Conservation (phyloP, 92 coral and sea anemone genomes). For the Palythoa grandiflora region DNA sequence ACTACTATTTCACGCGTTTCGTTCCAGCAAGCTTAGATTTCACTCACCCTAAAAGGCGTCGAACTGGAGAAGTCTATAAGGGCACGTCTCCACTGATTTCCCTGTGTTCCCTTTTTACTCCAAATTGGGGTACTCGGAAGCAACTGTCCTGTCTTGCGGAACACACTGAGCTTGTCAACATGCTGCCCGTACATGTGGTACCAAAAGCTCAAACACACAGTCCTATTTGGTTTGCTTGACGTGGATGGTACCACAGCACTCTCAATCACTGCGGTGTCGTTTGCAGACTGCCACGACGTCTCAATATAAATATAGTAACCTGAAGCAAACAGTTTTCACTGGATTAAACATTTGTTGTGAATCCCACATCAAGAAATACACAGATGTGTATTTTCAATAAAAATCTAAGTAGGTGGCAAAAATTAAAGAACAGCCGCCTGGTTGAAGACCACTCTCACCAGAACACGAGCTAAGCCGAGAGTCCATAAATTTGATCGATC, state of each 20-base stretch:
- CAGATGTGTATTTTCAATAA: no score
- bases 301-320: constrained; percentile 97
- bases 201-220: constrained; percentile 92
- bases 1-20: no score
- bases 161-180: constrained; percentile 81
- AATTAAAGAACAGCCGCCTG: no score
- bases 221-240: constrained; percentile 57
- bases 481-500: no score
- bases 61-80: constrained; percentile 76
- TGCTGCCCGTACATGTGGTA: constrained; percentile 98
- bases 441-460: no score
- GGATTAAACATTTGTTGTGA: neutral
- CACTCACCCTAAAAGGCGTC: constrained; percentile 72
- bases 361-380: neutral
- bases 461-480: no score
- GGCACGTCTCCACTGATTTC: constrained; percentile 83
- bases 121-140: constrained; percentile 81
- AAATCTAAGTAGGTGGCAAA: no score
- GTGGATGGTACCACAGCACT: constrained; percentile 82
- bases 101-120: constrained; percentile 90
- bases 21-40: no score
- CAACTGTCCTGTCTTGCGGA: constrained; percentile 63
- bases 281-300: constrained; percentile 77
- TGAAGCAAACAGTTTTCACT: constrained; percentile 2
- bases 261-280: constrained; percentile 78